Conservation (phyloP, 2,113 vertebrate species). For the Plecotus auritus region DNA sequence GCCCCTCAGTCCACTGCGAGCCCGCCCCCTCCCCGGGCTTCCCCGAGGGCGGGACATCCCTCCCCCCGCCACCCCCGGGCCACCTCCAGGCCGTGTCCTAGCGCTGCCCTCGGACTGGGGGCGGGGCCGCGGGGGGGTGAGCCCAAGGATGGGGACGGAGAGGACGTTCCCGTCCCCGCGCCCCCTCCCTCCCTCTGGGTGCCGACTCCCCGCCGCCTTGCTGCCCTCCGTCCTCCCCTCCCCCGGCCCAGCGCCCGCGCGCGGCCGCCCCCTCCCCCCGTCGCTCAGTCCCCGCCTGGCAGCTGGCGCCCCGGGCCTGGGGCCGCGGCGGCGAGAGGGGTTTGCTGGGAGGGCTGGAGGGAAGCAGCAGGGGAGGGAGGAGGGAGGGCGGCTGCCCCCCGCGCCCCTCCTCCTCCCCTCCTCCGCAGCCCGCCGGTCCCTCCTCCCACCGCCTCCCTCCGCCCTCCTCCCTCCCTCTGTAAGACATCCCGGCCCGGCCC, state of each 20-base stretch:
- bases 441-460: constrained; percentile 55
- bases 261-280: constrained; percentile 44
- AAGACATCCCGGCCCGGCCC: constrained; percentile 66
- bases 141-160: not conserved
- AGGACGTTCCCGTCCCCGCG: not conserved
- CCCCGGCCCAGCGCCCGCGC: constrained; percentile 15
- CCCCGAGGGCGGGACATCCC: constrained; percentile 53
- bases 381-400: constrained; percentile 55
- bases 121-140: constrained; percentile 15
- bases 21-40: constrained; percentile 33
- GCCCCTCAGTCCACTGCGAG: not conserved
- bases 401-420: constrained; percentile 66
- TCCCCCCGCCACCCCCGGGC: not conserved
- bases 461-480: constrained; percentile 52
- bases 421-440: constrained; percentile 47
- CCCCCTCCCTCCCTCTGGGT: constrained; percentile 3
- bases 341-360: constrained; percentile 61
- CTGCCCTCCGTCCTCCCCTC: not conserved
- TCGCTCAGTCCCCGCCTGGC: constrained; percentile 63
- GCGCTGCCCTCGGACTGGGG: constrained; percentile 64
- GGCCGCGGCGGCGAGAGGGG: constrained; percentile 65
- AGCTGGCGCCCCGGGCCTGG: constrained; percentile 71
- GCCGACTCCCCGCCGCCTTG: not conserved
- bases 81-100: constrained; percentile 52
- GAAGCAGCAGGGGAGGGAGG: not conserved